These are phyloP conservation scores for Doryteuthis pealeii DNA, from an alignment of 1,140 invertebrate species.

Conservation along the genomic window DNA sequence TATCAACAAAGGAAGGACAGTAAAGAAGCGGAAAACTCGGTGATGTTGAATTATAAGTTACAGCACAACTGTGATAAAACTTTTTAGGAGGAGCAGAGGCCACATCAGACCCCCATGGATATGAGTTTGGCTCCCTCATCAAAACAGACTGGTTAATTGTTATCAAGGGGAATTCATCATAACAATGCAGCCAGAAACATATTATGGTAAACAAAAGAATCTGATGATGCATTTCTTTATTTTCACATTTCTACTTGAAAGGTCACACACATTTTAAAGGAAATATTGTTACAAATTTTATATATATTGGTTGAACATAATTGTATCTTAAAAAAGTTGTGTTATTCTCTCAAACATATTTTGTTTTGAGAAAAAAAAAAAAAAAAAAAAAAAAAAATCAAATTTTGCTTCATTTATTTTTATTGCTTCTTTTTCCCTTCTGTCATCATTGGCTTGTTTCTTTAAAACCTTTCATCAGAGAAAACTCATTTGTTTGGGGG, in stretches of 20 bases:
- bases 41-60: constrained; percentile 1
- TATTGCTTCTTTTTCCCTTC: neutral
- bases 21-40: constrained; percentile 10
- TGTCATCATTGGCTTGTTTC: neutral
- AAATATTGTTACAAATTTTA: neutral
- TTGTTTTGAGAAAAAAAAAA: neutral
- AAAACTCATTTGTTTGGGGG: neutral
- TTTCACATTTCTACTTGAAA: neutral
- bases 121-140: neutral
- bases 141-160: neutral
- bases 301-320: neutral
- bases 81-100: neutral
- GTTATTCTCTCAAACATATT: neutral
- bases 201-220: neutral
- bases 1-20: constrained; percentile 4
- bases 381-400: neutral
- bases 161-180: neutral
- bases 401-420: neutral
- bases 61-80: constrained; percentile 14
- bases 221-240: neutral
- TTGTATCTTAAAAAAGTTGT: neutral
- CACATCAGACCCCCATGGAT: neutral
- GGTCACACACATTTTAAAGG: neutral
- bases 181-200: neutral
- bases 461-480: neutral